phyloP scores from a whole-genome alignment of 2,797 vertebrate species.

The Diplodus sargus region DNA sequence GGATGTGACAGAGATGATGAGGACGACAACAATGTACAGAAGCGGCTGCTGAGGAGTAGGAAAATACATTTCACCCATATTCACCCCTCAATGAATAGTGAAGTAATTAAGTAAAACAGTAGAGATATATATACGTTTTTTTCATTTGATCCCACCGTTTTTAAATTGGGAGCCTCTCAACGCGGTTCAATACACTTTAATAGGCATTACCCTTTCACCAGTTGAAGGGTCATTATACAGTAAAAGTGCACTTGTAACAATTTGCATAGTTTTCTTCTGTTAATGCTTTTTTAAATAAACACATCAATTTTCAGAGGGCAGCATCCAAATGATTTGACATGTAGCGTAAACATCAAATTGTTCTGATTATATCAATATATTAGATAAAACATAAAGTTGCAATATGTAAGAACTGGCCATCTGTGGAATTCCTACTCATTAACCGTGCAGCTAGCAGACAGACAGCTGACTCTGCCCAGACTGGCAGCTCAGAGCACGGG shows the following conservation, averaged over 20 bases:
- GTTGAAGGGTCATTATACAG: neutral
- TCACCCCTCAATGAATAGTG: neutral
- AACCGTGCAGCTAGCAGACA: too few relatives aligned
- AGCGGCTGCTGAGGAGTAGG: neutral
- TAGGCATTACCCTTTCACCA: neutral
- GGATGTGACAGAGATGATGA: slow-evolving; percentile 28
- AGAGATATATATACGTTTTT: too few relatives aligned
- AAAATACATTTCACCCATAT: neutral
- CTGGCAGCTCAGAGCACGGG: too few relatives aligned
- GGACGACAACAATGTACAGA: slow-evolving; percentile 12
- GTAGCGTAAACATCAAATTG: too few relatives aligned
- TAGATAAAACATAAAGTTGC: too few relatives aligned
- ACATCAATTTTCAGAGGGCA: neutral
- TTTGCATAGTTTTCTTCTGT: neutral
- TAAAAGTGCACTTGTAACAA: neutral
- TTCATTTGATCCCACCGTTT: neutral
- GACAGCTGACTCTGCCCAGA: too few relatives aligned
- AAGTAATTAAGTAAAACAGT: too few relatives aligned
- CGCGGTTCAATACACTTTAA: neutral
- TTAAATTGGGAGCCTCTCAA: neutral
- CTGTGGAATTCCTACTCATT: too few relatives aligned
- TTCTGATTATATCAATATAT: too few relatives aligned
- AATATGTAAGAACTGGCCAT: too few relatives aligned
- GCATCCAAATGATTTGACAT: neutral
- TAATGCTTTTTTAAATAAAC: neutral